A percentile compares a stretch with the other conserved stretches of the same genome.
Evolutionary conservation across 2,797 vertebrate genomes (phyloP).

Genomic region (Tangara arthus): DNA sequence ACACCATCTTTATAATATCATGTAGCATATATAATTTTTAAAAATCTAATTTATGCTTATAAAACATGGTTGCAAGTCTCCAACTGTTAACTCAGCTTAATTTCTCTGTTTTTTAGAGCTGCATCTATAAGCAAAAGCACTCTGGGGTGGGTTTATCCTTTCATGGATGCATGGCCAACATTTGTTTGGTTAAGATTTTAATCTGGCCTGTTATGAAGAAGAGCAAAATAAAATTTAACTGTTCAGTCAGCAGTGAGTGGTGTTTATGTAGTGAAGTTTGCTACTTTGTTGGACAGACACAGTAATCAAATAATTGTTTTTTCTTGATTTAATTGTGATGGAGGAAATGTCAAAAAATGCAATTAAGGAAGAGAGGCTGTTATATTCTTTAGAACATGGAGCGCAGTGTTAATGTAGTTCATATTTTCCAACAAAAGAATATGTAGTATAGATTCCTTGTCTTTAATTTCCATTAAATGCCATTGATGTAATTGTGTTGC

Average conservation of each 20-base stretch:
- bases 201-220: neutral
- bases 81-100: neutral
- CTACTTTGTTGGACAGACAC: neutral
- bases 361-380: neutral
- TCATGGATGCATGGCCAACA: neutral
- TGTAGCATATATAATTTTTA: neutral
- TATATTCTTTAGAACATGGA: neutral
- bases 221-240: neutral
- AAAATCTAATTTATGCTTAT: neutral
- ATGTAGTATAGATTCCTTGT: neutral
- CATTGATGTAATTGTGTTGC: neutral
- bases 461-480: neutral
- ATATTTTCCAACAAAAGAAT: neutral
- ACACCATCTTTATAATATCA: neutral
- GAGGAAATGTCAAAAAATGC: neutral
- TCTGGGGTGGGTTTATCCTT: neutral
- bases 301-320: neutral
- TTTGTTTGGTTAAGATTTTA: neutral
- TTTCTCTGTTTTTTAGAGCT: neutral
- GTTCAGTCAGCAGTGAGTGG: neutral
- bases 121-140: neutral
- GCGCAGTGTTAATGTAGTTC: neutral
- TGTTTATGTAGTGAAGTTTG: neutral
- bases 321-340: neutral
- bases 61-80: neutral